Base-by-base conservation (phyloP, 2,888 invertebrate species). In the Cyaniris semiargus region DNA sequence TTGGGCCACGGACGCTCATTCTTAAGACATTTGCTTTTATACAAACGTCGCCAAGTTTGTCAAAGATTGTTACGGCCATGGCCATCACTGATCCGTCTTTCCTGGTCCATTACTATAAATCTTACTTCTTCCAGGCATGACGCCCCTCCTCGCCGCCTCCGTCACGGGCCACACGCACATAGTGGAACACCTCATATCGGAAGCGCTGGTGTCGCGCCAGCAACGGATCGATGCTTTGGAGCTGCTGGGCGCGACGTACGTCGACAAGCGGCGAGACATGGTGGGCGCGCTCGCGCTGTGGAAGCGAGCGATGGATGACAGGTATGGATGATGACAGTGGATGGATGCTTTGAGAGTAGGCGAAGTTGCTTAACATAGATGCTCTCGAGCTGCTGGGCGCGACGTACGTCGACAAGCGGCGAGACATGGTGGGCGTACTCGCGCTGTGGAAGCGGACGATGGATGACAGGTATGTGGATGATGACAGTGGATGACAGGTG, bases 191-290 rank as follows among this genome's bases (percentile, higher is more conserved):
- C 95, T 99, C 80, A 97, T 98, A 82, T 95, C 95, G 82, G 90
- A 95, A 81, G 97, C 97, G 4, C 95, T 96, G 71, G 97, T 98
- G 60, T 95, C 96, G 80, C 94, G 97, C 79, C 95, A 96, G 84
- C 97, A 97, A 86, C 95, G 97, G 82, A 97, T 99, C 80, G 98
- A 98, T 87, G 98, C 98, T 18, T 89, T 99, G 79, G 98, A 99
- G 89, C 94, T 99, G 72, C 93, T 99, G 70, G 99, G 99, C 5
- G 98, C 99, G 3, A 99, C 99, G 0, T 98, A 96, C 90, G 98
- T 99, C n/a, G 99, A 99, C 90, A 98, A 98, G 88, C 96, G 98
- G 87, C 95, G 98, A 83, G 98, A 99, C 89, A 98, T 98, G 97
- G 96, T 98, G 78, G 97, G 97, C 60, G 98, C 98, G 1, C 93